Evolutionary conservation across 2,888 invertebrate species (phyloP).

Genomic region (Muschampia plurimacula): DNA sequence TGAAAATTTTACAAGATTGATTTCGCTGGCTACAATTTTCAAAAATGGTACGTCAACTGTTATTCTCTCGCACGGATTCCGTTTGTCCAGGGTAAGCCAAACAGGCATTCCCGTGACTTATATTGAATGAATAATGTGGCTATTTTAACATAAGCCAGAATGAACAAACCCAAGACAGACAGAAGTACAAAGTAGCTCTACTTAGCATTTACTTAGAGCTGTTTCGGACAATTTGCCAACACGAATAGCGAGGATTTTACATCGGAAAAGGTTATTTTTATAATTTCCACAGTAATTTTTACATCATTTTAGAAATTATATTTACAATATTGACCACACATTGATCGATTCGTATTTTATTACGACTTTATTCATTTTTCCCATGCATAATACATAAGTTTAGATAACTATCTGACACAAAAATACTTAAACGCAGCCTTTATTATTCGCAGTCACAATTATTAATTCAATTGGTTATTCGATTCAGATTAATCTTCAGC

Average conservation of each 20-base stretch:
- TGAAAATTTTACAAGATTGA: conserved; percentile 19
- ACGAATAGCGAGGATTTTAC: conserved; percentile 55
- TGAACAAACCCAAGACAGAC: conserved; percentile 33
- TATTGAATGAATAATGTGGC: neutral
- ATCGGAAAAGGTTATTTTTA: conserved; percentile 39
- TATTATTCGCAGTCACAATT: conserved; percentile 1
- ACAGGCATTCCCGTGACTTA: neutral
- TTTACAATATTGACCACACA: conserved; percentile 50
- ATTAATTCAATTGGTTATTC: neutral
- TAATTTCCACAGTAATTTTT: conserved; percentile 14
- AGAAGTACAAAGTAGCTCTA: conserved; percentile 18
- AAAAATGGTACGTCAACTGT: conserved; percentile 39
- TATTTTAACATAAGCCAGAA: conserved; percentile 9
- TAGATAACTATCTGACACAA: conserved; percentile 14
- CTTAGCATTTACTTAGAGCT: conserved; percentile 39
- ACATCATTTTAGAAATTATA: conserved; percentile 48
- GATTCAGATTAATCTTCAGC: neutral
- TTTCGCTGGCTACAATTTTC: conserved; percentile 18
- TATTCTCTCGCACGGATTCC: conserved; percentile 53
- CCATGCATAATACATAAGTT: neutral
- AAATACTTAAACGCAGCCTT: conserved; percentile 17
- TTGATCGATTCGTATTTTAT: conserved; percentile 6
- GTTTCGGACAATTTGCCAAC: conserved; percentile 60
- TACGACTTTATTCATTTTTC: neutral
- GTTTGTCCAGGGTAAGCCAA: conserved; percentile 34